Evolutionary conservation across 2,888 invertebrate species (phyloP).

Genomic region (Cosmopolites sordidus): DNA sequence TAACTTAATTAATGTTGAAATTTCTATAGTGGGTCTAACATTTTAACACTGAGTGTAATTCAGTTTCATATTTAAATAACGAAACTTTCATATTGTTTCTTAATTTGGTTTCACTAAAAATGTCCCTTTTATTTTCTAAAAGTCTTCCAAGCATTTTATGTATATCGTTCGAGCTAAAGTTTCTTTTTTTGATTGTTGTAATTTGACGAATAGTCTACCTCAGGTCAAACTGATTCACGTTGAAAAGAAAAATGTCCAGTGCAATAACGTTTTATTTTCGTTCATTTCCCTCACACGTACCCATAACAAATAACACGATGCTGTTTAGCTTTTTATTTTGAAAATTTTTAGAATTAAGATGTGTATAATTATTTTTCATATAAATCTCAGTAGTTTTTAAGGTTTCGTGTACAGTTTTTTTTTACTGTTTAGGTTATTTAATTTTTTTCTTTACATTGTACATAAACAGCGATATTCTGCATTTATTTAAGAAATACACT

Average conservation of each 20-base stretch:
- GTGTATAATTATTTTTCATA: constrained; percentile 42
- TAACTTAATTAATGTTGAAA: too few species aligned
- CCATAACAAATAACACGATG: constrained; percentile 22
- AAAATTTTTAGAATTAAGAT: constrained; percentile 36
- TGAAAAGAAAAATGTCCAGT: constrained; percentile 30
- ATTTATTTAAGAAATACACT: constrained; percentile 40
- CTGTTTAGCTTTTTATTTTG: constrained; percentile 36
- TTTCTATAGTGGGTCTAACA: too few species aligned
- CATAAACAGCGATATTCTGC: constrained; percentile 39
- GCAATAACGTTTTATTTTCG: constrained; percentile 34
- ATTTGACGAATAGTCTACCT: constrained; percentile 35
- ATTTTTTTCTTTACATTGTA: constrained; percentile 36
- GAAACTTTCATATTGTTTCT: constrained; percentile 16
- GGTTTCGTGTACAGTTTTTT: constrained; percentile 40
- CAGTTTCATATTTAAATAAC: constrained; percentile 20
- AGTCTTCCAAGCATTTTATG: constrained; percentile 37
- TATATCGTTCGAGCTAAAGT: constrained; percentile 15
- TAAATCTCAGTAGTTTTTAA: constrained; percentile 39
- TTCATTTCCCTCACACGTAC: constrained; percentile 16
- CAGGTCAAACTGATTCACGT: constrained; percentile 32
- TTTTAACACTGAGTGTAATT: too few species aligned
- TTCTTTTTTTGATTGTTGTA: constrained; percentile 23
- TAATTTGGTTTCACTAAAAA: constrained; percentile 12
- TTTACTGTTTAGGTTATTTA: constrained; percentile 37
- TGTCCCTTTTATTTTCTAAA: constrained; percentile 27